These are phyloP conservation scores for Engraulis encrasicolus DNA, from an alignment of 2,113 vertebrate species.

Conservation along the genomic window DNA sequence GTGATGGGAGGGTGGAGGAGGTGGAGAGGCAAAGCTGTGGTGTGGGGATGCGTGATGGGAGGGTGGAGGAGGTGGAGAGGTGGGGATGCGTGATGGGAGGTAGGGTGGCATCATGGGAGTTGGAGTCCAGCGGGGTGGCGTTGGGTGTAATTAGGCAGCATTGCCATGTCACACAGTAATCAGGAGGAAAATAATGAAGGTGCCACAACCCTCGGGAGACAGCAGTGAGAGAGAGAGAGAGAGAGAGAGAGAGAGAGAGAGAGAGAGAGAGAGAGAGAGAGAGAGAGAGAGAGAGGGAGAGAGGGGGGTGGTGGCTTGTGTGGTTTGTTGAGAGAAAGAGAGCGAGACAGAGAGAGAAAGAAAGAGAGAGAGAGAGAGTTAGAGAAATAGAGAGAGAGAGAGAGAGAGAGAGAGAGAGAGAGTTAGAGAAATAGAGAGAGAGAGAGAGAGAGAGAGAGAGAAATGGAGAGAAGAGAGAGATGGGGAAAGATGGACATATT, in stretches of 20 bases:
- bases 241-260: background rate
- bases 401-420: conserved; percentile 6
- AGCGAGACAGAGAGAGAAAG: no score
- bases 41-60: no score
- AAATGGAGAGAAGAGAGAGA: background rate
- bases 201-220: conserved; percentile 36
- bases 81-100: no score
- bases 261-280: background rate
- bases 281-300: background rate
- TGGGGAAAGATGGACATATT: no score
- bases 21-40: no score
- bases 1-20: no score
- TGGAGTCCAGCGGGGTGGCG: conserved; percentile 8
- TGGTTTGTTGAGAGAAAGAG: no score
- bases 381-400: background rate
- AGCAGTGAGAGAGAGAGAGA: conserved; percentile 15
- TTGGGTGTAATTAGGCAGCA: conserved; percentile 44
- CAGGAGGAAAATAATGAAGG: conserved; percentile 44
- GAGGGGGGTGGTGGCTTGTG: no score
- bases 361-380: no score
- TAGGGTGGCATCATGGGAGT: no score
- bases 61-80: no score
- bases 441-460: background rate
- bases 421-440: background rate
- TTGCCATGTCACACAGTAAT: conserved; percentile 45